phyloP scores from a whole-genome alignment of 2,888 invertebrate genomes.

The Dolichomitus sp. region DNA sequence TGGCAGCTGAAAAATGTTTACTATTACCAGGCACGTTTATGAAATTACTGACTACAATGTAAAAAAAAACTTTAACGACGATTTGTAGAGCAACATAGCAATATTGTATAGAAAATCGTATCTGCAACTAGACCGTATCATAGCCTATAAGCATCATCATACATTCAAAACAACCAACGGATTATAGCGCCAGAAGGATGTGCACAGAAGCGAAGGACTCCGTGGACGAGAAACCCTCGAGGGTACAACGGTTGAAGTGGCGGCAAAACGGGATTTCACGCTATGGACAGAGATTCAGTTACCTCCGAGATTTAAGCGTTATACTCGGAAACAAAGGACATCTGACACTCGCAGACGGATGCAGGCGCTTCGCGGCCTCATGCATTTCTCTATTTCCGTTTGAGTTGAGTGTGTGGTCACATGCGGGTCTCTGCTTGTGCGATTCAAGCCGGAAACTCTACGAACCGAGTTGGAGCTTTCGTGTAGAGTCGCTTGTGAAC shows the following conservation, averaged over 20 bases:
- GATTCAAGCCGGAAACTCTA: slow-evolving; percentile 53
- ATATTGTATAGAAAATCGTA: no score
- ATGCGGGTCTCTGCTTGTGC: slow-evolving; percentile 32
- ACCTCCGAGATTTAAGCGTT: slow-evolving; percentile 46
- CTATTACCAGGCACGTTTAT: no score
- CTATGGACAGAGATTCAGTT: slow-evolving; percentile 50
- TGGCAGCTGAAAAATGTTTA: no score
- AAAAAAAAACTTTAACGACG: no score
- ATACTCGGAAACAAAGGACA: slow-evolving; percentile 46
- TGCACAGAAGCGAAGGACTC: background rate
- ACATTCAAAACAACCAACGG: background rate
- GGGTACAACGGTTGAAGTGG: slow-evolving; percentile 20
- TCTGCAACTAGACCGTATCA: background rate
- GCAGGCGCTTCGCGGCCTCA: background rate
- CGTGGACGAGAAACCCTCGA: slow-evolving; percentile 12
- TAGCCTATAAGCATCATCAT: background rate
- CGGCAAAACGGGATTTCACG: slow-evolving; percentile 32
- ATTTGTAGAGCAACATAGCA: no score
- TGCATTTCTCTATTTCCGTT: slow-evolving; percentile 27
- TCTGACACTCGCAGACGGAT: slow-evolving; percentile 22
- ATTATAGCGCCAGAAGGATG: background rate
- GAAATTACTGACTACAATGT: no score
- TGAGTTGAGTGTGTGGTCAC: background rate
- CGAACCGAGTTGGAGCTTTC: slow-evolving; percentile 47
- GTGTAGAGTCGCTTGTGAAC: slow-evolving; percentile 39